Conservation (phyloP, 2,888 invertebrate species). For the Mesorhabditis belari region DNA sequence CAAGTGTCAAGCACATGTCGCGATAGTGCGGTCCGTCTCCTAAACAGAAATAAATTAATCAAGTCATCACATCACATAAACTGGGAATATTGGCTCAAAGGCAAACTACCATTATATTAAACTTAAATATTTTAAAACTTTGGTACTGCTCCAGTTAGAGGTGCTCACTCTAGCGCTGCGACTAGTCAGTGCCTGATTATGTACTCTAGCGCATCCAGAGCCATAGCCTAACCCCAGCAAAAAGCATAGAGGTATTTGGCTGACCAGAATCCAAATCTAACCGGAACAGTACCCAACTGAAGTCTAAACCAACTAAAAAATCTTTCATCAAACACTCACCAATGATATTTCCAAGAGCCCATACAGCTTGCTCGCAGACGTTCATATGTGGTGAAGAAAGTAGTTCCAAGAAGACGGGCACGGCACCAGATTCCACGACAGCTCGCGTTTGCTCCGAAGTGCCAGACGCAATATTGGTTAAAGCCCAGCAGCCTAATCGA, state of each 20-base stretch:
- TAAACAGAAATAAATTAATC: slow-evolving; percentile 19
- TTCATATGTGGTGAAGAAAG: slow-evolving; percentile 86
- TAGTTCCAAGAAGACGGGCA: slow-evolving; percentile 83
- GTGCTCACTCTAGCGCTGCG: no score
- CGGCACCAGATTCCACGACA: slow-evolving; percentile 74
- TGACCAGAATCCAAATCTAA: no score
- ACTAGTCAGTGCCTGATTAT: no score
- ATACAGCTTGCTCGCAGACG: slow-evolving; percentile 97
- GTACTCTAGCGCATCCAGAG: no score
- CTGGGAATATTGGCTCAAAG: not conserved
- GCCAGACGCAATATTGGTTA: slow-evolving; percentile 95
- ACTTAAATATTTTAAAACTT: no score
- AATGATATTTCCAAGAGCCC: slow-evolving; percentile 84
- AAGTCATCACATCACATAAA: no score
- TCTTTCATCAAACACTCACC: slow-evolving; percentile 61
- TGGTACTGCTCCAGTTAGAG: no score
- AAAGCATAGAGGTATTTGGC: no score
- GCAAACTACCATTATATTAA: no score
- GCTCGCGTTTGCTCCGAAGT: slow-evolving; percentile 87
- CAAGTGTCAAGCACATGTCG: slow-evolving; percentile 85
- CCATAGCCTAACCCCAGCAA: no score
- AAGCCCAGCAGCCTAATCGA: slow-evolving; percentile 97
- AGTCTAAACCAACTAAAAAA: no score
- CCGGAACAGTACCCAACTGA: no score
- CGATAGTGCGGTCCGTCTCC: slow-evolving; percentile 83